Evolutionary conservation across 2,888 invertebrate genomes (phyloP), one percentile per base, ranked within the genome.

Genomic region (Temnothorax rugatulus): DNA sequence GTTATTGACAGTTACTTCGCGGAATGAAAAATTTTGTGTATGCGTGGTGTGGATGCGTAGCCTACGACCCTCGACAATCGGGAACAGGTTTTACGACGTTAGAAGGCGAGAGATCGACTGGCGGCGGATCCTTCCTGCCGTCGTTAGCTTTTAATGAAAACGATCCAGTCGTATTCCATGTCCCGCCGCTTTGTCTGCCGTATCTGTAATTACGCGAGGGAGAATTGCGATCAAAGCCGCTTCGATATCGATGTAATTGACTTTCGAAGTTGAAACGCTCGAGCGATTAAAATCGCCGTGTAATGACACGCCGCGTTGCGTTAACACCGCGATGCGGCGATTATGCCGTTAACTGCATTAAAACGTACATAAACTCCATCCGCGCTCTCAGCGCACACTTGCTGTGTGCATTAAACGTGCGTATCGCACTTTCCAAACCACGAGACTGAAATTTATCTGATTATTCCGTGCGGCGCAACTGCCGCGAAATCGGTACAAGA

Each of bases 241-340:
- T 57, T 77, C 83, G 57, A 76, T 76, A 83, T 83, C 64, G 66
- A 75, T 71, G 64, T 85, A 69, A 87, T 87, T 81, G 81, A 57
- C 79, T 86, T 87, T 76, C 68, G 34, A 87, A 87, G 68, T 83
- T 87, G 74, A 75, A 87, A 85, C 85, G 87, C n/a, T 54, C 87
- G 47, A 83, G 71, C 83, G 83, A 85, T 85, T 81, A 81, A 83
- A 87, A 87, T 76, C 81, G 83, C 52, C 66, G 38, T 66, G 75
- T 69, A 74, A 61, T 81, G 47, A 52, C 66, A 74, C 82, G 84
- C 82, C 81, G 71, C 76, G 82, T 73, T 77, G 25, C 44, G 54
- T 87, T 87, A 85, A 87, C 81, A 54, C 73, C 79, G 73, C 79
- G 69, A 84, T 66, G 84, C 83, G 64, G 29, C 71, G 85, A 76